Base-by-base conservation (phyloP, 1,140 invertebrate genomes). In the Ips nitidus region DNA sequence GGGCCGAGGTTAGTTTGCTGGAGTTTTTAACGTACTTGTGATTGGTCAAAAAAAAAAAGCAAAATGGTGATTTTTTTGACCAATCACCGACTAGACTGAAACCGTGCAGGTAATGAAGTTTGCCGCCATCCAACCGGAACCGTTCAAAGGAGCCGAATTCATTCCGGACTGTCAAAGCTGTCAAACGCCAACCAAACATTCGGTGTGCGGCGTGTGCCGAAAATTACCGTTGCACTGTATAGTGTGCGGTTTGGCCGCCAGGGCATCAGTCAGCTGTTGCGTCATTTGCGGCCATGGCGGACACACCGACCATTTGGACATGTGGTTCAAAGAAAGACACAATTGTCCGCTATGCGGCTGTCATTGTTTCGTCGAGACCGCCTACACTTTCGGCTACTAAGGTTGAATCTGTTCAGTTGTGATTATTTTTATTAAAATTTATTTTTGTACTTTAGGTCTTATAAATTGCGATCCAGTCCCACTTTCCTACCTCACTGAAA, bases 241-340 rank as follows among this genome's bases (percentile, higher is more conserved):
- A 3, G 87, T 97, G 61, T 98, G 95, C 81, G 90, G 91, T 74
- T 84, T 93, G 66, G 90, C 92, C 8, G 94, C 97, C 3, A 87
- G 87, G 84, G 95, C 94, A 83, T 85, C 88, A 1, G 88, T 91
- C 8, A 92, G 90, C 76, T 90, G 91, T 71, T 97, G 95, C 78
- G 80, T 92, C 40, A 83, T 89, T 39, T 97, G 95, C 82, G 93
- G 94, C 1, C 95, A 98, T 83, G 95, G 94, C 43, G 95, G 95
- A 4, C 96, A 98, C 79, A 89, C 89, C 2, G 80, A 84, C 62
- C 94, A 96, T 81, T 85, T 96, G 76, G 81, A 87, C 69, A 82
- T 88, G 47, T 97, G 94, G 94, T 95, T 94, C 82, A 82, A 79
- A 22, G 82, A 76, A 39, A 84, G 89, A 72, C 80, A 85, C 76